Evolutionary conservation across 2,113 vertebrate genomes (phyloP), one percentile per base, ranked within the genome.

Genomic region (Vulpes lagopus): DNA sequence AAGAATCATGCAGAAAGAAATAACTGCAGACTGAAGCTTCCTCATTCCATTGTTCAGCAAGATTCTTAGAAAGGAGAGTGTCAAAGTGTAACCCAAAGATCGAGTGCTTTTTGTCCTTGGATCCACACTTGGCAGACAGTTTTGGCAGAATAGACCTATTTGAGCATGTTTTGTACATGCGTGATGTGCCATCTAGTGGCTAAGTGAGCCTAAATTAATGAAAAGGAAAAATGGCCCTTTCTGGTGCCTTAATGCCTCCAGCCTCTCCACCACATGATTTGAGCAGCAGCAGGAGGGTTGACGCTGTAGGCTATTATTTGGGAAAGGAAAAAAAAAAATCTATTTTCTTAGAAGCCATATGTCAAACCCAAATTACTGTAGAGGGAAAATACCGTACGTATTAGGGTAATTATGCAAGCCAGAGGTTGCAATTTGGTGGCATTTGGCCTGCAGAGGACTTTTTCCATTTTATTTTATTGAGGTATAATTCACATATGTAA

Each of bases 101-200:
- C 30, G 2, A n/a, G 11, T 81, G 57, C 14, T 49, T 94, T 35
- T 38, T 49, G 14, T 73, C 23, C 19, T 15, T 20, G 59, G 38
- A 76, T 49, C 78, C 53, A 49, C 20, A 87, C 32, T 74, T 19
- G 62, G 30, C 64, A n/a, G 79, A 65, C 79, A 43, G 11, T 84
- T 84, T 51, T 71, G 43, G 92, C 62, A 10, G 62, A 65, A 20
- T 4, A 5, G 83, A 60, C 14, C 49, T 17, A 5, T 59, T 60
- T 6, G 59, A 89, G 32, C 73, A 3, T 55, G 30, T 8, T 4
- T 23, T 38, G 89, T 85, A 51, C 60, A 6, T 84, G 95, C 0
- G 38, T 3, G 81, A 87, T 32, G 27, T 94, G 97, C 98, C 98
- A 98, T 93, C 98, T 99, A 96, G 94, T 98, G 98, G 95, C 74